Evolutionary conservation across 2,888 invertebrate species (phyloP).

Genomic region (Smittia sp.): DNA sequence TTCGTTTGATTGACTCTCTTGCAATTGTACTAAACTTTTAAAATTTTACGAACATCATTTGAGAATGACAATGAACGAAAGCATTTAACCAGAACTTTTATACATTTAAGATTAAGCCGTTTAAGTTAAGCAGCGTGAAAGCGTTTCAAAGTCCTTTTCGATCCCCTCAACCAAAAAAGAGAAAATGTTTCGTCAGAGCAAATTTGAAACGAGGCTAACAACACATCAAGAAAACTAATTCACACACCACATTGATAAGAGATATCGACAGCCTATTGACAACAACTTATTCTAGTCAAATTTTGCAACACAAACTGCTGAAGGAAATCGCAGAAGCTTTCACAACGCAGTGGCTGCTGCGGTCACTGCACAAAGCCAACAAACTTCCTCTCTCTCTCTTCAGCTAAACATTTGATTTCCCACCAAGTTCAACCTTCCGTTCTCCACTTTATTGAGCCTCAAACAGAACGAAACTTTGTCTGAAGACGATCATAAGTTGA

Average conservation of each 20-base stretch:
- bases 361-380: too few relatives aligned
- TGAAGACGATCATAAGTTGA: too few relatives aligned
- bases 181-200: background rate
- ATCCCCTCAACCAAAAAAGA: background rate
- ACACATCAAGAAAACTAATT: background rate
- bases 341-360: too few relatives aligned
- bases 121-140: background rate
- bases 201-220: background rate
- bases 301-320: background rate
- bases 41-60: conserved; percentile 10
- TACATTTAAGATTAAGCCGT: conserved; percentile 14
- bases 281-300: conserved; percentile 5
- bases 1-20: background rate
- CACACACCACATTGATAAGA: background rate
- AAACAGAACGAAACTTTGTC: too few relatives aligned
- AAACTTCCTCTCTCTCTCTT: too few relatives aligned
- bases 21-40: conserved; percentile 1
- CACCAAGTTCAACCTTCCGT: too few relatives aligned
- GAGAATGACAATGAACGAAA: conserved; percentile 14
- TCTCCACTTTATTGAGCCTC: too few relatives aligned
- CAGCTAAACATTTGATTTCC: too few relatives aligned
- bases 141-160: background rate
- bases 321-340: too few relatives aligned
- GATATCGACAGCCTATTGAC: background rate
- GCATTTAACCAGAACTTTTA: conserved; percentile 21